Evolutionary conservation across 2,797 vertebrate species (phyloP).

Genomic region (Gymnodraco acuticeps): DNA sequence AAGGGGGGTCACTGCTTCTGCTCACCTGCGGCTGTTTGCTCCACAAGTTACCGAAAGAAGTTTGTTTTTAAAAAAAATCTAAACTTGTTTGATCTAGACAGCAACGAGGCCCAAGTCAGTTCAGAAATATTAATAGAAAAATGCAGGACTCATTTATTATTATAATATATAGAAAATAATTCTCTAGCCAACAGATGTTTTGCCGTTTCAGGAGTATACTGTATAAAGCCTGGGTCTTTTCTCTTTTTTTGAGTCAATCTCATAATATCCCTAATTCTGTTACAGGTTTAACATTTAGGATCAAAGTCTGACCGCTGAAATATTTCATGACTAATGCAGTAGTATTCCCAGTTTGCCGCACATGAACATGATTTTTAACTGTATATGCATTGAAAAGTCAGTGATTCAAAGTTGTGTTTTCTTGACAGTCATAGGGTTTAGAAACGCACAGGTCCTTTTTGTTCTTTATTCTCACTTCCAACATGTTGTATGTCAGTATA

Average conservation of each 20-base stretch:
- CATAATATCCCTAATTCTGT: not conserved
- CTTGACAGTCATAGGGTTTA: not conserved
- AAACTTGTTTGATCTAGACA: not conserved
- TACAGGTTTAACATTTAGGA: not conserved
- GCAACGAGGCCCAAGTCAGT: not conserved
- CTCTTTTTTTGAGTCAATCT: not conserved
- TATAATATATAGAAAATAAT: not conserved
- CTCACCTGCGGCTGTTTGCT: conserved; percentile 19
- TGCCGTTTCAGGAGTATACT: not conserved
- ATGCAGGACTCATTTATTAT: conserved; percentile 9
- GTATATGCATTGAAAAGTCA: conserved; percentile 4
- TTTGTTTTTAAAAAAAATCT: no score
- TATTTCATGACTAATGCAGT: conserved; percentile 6
- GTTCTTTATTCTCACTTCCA: conserved; percentile 1
- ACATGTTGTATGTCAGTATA: not conserved
- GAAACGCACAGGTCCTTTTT: not conserved
- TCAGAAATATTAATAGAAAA: conserved; percentile 22
- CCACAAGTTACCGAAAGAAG: not conserved
- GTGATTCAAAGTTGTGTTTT: not conserved
- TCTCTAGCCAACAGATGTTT: not conserved
- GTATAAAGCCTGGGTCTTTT: not conserved
- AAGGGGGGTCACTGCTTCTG: conserved; percentile 4
- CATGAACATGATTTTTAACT: not conserved
- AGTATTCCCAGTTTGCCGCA: not conserved
- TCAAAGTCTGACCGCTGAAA: no score